A percentile compares a stretch with the other conserved stretches of the same genome.
phyloP scores from a whole-genome alignment of 2,797 vertebrate species.

The Scomberomorus guttatus region DNA sequence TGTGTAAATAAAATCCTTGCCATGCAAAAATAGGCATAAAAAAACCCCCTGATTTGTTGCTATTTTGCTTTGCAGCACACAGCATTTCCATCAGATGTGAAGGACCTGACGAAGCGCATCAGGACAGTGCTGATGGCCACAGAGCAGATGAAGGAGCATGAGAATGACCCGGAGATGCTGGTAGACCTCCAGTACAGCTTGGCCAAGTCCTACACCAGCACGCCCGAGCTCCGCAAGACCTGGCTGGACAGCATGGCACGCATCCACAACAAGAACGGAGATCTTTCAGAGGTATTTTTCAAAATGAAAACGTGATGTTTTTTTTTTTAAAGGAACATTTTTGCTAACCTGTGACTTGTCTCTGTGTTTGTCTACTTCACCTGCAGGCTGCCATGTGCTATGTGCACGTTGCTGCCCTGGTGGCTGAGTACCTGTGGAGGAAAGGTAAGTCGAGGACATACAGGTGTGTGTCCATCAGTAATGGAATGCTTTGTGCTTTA shows the following conservation, averaged over 20 bases:
- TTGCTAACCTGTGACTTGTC: neutral
- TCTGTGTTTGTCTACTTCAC: constrained; percentile 22
- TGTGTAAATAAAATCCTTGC: neutral
- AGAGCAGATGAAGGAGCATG: constrained; percentile 99
- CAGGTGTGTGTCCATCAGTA: neutral
- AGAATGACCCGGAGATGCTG: constrained; percentile 97
- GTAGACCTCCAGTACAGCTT: constrained; percentile 99
- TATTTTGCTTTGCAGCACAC: constrained; percentile 87
- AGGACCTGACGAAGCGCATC: constrained; percentile 97
- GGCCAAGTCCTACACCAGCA: constrained; percentile 98
- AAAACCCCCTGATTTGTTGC: neutral
- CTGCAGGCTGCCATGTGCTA: constrained; percentile 97
- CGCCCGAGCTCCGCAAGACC: constrained; percentile 97
- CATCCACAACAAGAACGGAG: constrained; percentile 97
- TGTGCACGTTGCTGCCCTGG: constrained; percentile 96
- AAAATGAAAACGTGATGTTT: no score
- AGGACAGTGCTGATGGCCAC: constrained; percentile 98
- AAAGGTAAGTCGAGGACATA: constrained; percentile 88
- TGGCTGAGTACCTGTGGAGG: constrained; percentile 96
- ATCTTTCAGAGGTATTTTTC: constrained; percentile 92
- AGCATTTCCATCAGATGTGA: constrained; percentile 95
- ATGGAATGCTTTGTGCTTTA: neutral
- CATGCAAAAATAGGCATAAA: neutral
- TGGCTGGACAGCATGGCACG: constrained; percentile 99
- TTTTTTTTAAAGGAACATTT: neutral